phyloP scores from a whole-genome alignment of 2,113 vertebrate genomes.

The Myiagra hebetior region DNA sequence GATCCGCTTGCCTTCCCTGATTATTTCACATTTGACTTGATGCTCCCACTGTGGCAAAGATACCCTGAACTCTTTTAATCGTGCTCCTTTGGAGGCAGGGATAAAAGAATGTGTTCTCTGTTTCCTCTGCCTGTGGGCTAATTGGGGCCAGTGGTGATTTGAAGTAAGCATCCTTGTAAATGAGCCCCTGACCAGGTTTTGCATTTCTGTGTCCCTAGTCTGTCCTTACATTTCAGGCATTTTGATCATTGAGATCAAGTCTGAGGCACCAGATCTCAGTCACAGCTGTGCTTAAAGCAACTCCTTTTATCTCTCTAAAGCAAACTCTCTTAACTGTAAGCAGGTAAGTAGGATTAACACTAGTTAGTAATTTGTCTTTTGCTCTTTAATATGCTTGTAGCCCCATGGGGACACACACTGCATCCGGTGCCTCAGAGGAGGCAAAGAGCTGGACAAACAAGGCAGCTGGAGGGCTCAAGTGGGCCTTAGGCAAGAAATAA shows the following conservation, averaged over 20 bases:
- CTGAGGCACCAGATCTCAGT: background rate
- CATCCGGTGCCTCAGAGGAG: background rate
- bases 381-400: background rate
- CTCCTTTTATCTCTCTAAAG: background rate
- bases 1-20: background rate
- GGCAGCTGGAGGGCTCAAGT: background rate
- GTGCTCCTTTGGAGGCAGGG: background rate
- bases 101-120: background rate
- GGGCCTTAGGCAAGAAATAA: background rate
- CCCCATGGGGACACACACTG: background rate
- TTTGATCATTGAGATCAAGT: background rate
- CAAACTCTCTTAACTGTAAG: background rate
- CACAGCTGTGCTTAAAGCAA: background rate
- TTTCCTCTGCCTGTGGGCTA: background rate
- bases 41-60: background rate
- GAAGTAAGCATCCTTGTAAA: background rate
- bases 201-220: background rate
- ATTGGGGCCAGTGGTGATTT: background rate
- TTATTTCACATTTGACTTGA: background rate
- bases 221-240: background rate
- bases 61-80: background rate
- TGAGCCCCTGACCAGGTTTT: background rate
- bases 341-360: background rate
- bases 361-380: background rate
- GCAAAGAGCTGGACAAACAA: background rate